phyloP scores from a whole-genome alignment of 1,140 invertebrate genomes.

The Fopius arisanus region DNA sequence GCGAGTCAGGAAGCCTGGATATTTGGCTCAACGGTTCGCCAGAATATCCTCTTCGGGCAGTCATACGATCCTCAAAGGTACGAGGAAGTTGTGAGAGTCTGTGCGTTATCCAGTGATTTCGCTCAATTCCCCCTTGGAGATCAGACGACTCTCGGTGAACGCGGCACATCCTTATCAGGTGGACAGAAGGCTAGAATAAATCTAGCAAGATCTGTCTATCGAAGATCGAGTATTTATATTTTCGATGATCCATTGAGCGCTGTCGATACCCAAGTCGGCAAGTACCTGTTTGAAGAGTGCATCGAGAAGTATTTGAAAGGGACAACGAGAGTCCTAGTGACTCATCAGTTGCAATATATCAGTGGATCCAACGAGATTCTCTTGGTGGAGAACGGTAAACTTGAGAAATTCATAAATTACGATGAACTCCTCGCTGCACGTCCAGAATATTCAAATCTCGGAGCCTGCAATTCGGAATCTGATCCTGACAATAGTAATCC shows the following conservation, averaged over 20 bases:
- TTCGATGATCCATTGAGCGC: slow-evolving; percentile 87
- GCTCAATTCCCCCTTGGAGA: slow-evolving; percentile 79
- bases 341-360: slow-evolving; percentile 88
- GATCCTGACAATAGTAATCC: slow-evolving; percentile 56
- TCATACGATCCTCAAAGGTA: slow-evolving; percentile 70
- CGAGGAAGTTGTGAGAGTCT: slow-evolving; percentile 69
- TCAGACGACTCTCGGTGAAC: slow-evolving; percentile 81
- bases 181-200: slow-evolving; percentile 87
- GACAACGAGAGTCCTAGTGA: slow-evolving; percentile 80
- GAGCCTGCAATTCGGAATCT: slow-evolving; percentile 47
- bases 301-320: slow-evolving; percentile 63
- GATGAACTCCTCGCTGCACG: slow-evolving; percentile 64
- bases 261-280: slow-evolving; percentile 77
- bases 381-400: slow-evolving; percentile 76
- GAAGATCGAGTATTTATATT: slow-evolving; percentile 81
- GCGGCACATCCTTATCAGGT: slow-evolving; percentile 82
- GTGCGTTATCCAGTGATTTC: slow-evolving; percentile 76
- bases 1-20: slow-evolving; percentile 82
- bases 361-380: slow-evolving; percentile 81
- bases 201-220: slow-evolving; percentile 73
- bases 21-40: slow-evolving; percentile 69
- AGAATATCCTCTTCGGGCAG: slow-evolving; percentile 83
- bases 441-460: slow-evolving; percentile 53
- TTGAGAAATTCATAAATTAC: slow-evolving; percentile 62
- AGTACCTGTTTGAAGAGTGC: slow-evolving; percentile 76